Conservation (phyloP, 2,888 invertebrate genomes). For the Tribolium freemani region DNA sequence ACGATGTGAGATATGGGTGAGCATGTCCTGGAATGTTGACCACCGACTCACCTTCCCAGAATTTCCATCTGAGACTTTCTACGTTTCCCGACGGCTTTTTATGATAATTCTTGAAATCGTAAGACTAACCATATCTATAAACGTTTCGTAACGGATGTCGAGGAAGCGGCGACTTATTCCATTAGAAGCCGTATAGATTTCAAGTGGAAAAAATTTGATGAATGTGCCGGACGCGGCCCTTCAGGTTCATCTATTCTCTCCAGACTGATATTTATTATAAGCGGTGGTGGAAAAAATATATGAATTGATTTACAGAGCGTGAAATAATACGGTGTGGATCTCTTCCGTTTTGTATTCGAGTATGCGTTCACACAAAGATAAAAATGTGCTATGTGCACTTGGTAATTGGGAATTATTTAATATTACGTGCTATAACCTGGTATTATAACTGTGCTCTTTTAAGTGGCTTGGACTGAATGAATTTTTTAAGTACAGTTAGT, state of each 20-base stretch:
- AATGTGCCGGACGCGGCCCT: slow-evolving; percentile 8
- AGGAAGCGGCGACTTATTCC: slow-evolving; percentile 17
- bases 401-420: slow-evolving; percentile 9
- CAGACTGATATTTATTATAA: background rate
- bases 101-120: slow-evolving; percentile 27
- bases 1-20: background rate
- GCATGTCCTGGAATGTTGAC: background rate
- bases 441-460: background rate
- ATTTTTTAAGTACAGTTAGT: background rate
- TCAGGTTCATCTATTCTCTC: background rate
- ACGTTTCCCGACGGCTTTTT: slow-evolving; percentile 13
- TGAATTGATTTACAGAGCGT: slow-evolving; percentile 15
- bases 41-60: slow-evolving; percentile 3
- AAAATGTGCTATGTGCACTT: slow-evolving; percentile 3
- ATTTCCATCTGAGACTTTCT: slow-evolving; percentile 16
- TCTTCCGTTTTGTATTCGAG: slow-evolving; percentile 3
- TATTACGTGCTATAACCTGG: background rate
- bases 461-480: background rate
- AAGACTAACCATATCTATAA: slow-evolving; percentile 17
- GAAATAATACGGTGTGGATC: slow-evolving; percentile 13
- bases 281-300: slow-evolving; percentile 1
- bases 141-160: slow-evolving; percentile 30
- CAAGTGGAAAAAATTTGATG: background rate
- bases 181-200: slow-evolving; percentile 13
- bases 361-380: background rate